These are phyloP conservation scores for Proisotoma minuta DNA, from an alignment of 2,888 invertebrate genomes.

Conservation along the genomic window DNA sequence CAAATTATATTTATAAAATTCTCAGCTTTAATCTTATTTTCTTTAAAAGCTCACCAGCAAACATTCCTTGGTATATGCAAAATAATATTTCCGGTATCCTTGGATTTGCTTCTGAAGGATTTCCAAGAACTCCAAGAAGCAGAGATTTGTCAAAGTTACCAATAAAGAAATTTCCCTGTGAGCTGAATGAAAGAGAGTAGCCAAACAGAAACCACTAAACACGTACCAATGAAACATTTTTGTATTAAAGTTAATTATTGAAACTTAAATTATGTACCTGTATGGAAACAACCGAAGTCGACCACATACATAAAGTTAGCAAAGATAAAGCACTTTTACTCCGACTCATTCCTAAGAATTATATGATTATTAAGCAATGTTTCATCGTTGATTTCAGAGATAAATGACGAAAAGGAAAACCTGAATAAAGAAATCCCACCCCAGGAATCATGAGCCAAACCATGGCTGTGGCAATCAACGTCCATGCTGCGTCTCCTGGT, in stretches of 20 bases:
- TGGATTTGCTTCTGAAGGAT: background rate
- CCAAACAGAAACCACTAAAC: constrained; percentile 2
- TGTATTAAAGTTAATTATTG: background rate
- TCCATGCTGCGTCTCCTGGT: constrained; percentile 28
- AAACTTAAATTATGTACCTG: background rate
- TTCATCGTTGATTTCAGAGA: too few relatives aligned
- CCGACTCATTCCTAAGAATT: constrained; percentile 27
- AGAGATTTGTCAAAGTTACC: constrained; percentile 8
- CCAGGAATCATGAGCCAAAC: constrained; percentile 34
- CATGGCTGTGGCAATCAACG: constrained; percentile 19
- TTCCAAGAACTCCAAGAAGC: background rate
- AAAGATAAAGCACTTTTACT: constrained; percentile 29
- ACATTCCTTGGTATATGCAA: constrained; percentile 7
- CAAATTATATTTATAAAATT: too few relatives aligned
- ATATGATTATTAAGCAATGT: too few relatives aligned
- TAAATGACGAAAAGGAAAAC: too few relatives aligned
- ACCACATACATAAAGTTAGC: constrained; percentile 27
- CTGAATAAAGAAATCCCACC: constrained; percentile 35
- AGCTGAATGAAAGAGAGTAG: constrained; percentile 17
- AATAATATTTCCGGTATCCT: constrained; percentile 8
- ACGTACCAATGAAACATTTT: background rate
- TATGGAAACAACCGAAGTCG: constrained; percentile 19
- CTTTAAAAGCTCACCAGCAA: too few relatives aligned
- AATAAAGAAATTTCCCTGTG: background rate
- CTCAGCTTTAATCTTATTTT: too few relatives aligned